These are phyloP conservation scores for Catharus ustulatus DNA, from an alignment of 2,797 vertebrate genomes.

Conservation along the genomic window DNA sequence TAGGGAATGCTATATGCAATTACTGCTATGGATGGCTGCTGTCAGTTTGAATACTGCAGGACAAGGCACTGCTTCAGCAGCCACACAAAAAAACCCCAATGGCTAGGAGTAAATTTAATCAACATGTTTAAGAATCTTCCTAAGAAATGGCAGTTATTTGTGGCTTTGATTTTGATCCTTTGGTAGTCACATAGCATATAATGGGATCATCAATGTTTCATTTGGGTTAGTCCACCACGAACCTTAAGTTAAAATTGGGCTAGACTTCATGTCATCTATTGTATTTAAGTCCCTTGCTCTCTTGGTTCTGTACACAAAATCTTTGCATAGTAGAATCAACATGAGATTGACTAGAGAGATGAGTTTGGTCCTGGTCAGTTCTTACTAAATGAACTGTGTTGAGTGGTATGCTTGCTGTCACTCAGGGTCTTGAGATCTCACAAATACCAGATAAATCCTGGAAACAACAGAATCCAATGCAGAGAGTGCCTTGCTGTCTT, in stretches of 20 bases:
- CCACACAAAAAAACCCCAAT: neutral
- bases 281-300: neutral
- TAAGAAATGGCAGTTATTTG: neutral
- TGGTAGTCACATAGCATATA: neutral
- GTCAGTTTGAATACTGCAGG: neutral
- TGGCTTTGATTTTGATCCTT: neutral
- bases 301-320: neutral
- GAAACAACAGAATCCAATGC: neutral
- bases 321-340: neutral
- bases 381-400: neutral
- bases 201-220: neutral
- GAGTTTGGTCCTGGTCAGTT: neutral
- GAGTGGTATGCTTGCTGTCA: neutral
- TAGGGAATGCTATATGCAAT: neutral
- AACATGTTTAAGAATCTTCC: neutral
- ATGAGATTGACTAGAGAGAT: neutral
- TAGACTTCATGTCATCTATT: neutral
- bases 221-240: neutral
- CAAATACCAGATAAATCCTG: neutral
- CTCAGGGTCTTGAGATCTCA: neutral
- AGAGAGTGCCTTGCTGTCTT: neutral
- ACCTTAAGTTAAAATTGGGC: neutral
- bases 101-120: neutral
- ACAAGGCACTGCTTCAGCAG: neutral
- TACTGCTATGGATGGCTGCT: neutral